These are phyloP conservation scores for Petroica traversi DNA, from an alignment of 2,113 vertebrate species.

Conservation along the genomic window DNA sequence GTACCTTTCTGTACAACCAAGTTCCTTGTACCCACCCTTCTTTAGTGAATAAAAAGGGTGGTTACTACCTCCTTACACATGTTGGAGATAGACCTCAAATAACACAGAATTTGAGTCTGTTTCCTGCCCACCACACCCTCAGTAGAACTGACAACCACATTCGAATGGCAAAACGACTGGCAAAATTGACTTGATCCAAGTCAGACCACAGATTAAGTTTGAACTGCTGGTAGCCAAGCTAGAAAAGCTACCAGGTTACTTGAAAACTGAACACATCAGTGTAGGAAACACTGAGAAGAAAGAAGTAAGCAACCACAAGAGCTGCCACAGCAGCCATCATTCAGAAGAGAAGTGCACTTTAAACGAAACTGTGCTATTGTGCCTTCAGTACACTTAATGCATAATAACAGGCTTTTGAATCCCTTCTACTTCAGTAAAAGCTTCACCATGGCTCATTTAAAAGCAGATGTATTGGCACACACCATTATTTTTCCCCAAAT, in stretches of 20 bases:
- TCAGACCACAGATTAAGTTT: neutral
- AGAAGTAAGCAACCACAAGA: neutral
- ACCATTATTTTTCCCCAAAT: neutral
- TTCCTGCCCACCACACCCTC: neutral
- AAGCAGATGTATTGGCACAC: neutral
- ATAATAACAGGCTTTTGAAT: conserved; percentile 3
- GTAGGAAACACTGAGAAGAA: neutral
- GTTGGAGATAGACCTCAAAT: neutral
- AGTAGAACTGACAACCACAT: neutral
- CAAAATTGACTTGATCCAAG: neutral
- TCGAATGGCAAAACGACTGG: neutral
- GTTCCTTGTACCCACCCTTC: neutral
- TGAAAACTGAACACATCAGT: neutral
- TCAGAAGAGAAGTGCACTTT: neutral
- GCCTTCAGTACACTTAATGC: neutral
- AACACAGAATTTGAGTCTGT: neutral
- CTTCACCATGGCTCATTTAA: neutral
- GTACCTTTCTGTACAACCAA: neutral
- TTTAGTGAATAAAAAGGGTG: neutral
- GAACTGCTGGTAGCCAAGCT: neutral
- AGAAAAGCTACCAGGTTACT: neutral
- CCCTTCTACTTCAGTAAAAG: neutral
- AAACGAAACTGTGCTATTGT: neutral
- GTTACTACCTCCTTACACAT: neutral
- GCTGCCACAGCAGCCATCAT: neutral